Evolutionary conservation across 2,113 vertebrate genomes (phyloP).

Genomic region (Aviceda subcristata): DNA sequence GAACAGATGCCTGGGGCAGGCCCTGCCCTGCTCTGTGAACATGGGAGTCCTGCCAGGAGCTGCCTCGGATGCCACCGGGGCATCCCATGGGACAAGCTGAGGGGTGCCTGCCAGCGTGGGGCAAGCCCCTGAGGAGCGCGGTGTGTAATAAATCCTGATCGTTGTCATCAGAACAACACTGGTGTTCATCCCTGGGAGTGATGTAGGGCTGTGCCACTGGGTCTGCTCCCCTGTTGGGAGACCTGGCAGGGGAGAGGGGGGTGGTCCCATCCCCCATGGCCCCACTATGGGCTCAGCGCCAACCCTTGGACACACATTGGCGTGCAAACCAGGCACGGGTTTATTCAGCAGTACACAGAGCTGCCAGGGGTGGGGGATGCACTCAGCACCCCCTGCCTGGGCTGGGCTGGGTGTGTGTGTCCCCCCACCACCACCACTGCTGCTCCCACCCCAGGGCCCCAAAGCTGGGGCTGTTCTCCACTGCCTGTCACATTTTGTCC

Average conservation of each 20-base stretch:
- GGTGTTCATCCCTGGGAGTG: neutral
- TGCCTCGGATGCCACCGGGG: neutral
- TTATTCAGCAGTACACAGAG: neutral
- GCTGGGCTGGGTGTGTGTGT: too few relatives aligned
- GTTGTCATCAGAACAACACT: accelerated
- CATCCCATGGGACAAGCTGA: accelerated
- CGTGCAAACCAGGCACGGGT: accelerated
- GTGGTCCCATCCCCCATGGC: too few relatives aligned
- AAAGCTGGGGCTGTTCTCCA: accelerated
- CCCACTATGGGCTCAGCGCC: neutral
- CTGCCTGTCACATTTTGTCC: slow-evolving; percentile 81
- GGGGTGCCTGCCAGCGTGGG: neutral
- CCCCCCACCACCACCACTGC: too few relatives aligned
- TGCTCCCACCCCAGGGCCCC: too few relatives aligned
- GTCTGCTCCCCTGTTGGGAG: accelerated
- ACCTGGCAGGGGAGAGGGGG: neutral
- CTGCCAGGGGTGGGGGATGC: accelerated
- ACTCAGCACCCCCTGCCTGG: neutral
- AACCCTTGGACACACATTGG: accelerated
- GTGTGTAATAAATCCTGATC: neutral
- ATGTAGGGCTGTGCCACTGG: accelerated
- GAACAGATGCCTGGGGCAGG: too few relatives aligned
- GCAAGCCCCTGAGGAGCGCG: accelerated
- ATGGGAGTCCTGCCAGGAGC: accelerated
- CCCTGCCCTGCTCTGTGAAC: too few relatives aligned